Evolutionary conservation across 2,113 vertebrate genomes (phyloP), one percentile per base, ranked within the genome.

Genomic region (Donacobius atricapilla): DNA sequence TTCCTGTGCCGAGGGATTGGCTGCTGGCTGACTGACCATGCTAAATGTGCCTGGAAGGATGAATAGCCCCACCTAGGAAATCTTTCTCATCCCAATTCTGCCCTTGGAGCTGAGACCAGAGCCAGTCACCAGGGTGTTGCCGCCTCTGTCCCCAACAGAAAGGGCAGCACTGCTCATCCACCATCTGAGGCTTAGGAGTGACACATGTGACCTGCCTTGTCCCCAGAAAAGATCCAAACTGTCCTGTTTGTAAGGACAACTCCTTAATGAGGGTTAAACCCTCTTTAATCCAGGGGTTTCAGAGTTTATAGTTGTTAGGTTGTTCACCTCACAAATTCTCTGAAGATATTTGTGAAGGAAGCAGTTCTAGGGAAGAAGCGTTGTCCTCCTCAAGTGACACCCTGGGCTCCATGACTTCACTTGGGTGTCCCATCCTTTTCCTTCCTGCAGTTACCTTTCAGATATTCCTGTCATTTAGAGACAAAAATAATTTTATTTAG

Each of bases 361-460:
- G 24, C 31, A 40, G 11, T 30, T 78, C 19, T 63, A 37, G 35
- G 25, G 27, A 23, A 51, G 13, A 35, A 31, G 18, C 11, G 5
- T 33, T n/a, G 0, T 20, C 17, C 75, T 44, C n/a, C 75, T 48
- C 20, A 18, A 22, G 15, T 13, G 20, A 21, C 31, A 23, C 10
- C 2, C 7, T 33, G 30, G 13, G 24, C 17, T 60, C 40, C 7
- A 4, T 27, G 18, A 19, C 50, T 47, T 27, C 30, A 9, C 15
- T 40, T 1, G 0, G 0, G 0, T 19, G 10, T 30, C n/a, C 19
- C 14, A 31, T 19, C 5, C 4, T 40, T 65, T 28, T 71, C 21
- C 28, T 63, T 45, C 35, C 68, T 60, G 4, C 9, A 51, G 11
- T 30, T 28, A 45, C 11, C 23, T 70, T 71, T 51, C 40, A 61